phyloP scores from a whole-genome alignment of 1,140 invertebrate species.

The Chlorops oryzae region DNA sequence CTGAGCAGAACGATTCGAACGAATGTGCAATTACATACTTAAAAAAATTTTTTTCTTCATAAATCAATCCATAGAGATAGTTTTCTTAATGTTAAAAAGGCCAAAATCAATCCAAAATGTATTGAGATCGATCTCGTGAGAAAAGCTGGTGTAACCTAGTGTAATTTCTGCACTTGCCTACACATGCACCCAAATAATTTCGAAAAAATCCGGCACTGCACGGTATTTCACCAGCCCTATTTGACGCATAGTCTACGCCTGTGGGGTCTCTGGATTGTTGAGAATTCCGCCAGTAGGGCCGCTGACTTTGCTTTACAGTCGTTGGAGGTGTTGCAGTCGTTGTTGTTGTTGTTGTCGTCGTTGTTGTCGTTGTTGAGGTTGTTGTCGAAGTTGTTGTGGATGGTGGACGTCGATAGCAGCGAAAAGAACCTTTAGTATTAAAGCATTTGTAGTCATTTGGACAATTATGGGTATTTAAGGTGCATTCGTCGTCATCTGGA shows the following conservation, averaged over 20 bases:
- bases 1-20: too few species aligned
- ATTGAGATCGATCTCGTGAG: too few species aligned
- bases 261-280: too few species aligned
- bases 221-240: too few species aligned
- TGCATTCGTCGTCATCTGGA: conserved; percentile 89
- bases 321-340: background rate
- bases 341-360: conserved; percentile 4
- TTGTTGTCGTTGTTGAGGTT: conserved; percentile 19
- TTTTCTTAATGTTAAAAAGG: too few species aligned
- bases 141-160: too few species aligned
- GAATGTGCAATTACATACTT: too few species aligned
- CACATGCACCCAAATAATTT: conserved; percentile 37
- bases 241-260: too few species aligned
- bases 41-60: too few species aligned
- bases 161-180: conserved; percentile 31
- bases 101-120: too few species aligned
- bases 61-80: too few species aligned
- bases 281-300: conserved; percentile 7
- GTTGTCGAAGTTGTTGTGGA: conserved; percentile 24
- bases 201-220: conserved; percentile 34
- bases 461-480: conserved; percentile 75
- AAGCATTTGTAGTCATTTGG: conserved; percentile 70
- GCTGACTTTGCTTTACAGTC: background rate
- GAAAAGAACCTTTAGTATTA: conserved; percentile 59
- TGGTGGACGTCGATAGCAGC: conserved; percentile 30